Conservation (phyloP, 2,797 vertebrate species). For the Halcyon chelicuti region DNA sequence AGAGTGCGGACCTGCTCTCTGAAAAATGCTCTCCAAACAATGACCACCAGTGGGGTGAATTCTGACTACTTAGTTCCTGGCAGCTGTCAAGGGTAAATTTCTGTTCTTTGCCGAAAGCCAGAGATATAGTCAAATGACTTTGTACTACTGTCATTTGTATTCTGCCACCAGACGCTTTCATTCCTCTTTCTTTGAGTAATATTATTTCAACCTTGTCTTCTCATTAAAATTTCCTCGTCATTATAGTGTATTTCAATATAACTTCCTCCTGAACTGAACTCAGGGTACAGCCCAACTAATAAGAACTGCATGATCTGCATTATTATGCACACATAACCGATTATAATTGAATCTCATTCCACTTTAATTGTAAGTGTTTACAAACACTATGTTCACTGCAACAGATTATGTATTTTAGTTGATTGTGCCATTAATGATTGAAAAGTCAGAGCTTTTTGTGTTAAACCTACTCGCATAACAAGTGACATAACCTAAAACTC, state of each 20-base stretch:
- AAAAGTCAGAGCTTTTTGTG: slow-evolving; percentile 57
- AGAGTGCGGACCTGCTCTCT: neutral
- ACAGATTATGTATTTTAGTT: slow-evolving; percentile 56
- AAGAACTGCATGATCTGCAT: slow-evolving; percentile 54
- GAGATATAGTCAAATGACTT: slow-evolving; percentile 10
- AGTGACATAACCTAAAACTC: neutral
- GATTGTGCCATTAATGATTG: slow-evolving; percentile 69
- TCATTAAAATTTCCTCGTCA: slow-evolving; percentile 66
- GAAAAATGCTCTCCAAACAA: neutral
- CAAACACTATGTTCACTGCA: slow-evolving; percentile 40
- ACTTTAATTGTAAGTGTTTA: slow-evolving; percentile 69
- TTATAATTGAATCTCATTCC: slow-evolving; percentile 65
- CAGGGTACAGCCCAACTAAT: slow-evolving; percentile 57
- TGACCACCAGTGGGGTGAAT: neutral
- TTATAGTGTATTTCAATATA: slow-evolving; percentile 51
- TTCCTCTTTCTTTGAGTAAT: slow-evolving; percentile 52
- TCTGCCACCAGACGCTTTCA: slow-evolving; percentile 32
- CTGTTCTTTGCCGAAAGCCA: neutral
- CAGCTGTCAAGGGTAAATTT: neutral
- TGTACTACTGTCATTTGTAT: slow-evolving; percentile 43
- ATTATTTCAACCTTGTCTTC: slow-evolving; percentile 67
- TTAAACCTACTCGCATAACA: slow-evolving; percentile 15
- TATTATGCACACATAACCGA: slow-evolving; percentile 56
- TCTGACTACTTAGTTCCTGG: neutral
- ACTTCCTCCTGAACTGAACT: slow-evolving; percentile 13